A percentile compares a stretch with the other conserved stretches of the same genome.
These are phyloP conservation scores for Agonopterix arenella DNA, from an alignment of 2,888 invertebrate species.

Conservation along the genomic window DNA sequence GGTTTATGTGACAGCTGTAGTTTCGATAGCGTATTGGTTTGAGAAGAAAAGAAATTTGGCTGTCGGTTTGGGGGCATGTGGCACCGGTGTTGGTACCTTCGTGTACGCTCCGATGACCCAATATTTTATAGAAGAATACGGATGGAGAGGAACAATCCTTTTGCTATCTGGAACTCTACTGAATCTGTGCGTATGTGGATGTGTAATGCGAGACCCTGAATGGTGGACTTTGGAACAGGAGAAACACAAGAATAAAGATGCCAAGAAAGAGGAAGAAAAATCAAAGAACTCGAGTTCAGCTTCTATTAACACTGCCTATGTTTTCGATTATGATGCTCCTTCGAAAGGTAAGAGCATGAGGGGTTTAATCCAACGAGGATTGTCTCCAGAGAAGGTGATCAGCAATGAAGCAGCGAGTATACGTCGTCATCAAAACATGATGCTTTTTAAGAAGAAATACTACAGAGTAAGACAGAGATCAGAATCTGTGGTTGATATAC, in stretches of 20 bases:
- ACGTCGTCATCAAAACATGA: constrained; percentile 37
- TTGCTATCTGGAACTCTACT: constrained; percentile 90
- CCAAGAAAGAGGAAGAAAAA: constrained; percentile 45
- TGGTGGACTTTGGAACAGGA: constrained; percentile 84
- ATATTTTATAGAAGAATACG: constrained; percentile 84
- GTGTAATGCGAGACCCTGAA: constrained; percentile 91
- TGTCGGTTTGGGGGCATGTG: constrained; percentile 91
- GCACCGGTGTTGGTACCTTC: constrained; percentile 93
- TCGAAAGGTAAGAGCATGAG: constrained; percentile 52
- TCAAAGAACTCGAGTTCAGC: constrained; percentile 62
- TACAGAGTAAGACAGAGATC: constrained; percentile 34
- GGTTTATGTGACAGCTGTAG: constrained; percentile 93
- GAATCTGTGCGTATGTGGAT: constrained; percentile 90
- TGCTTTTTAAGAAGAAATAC: constrained; percentile 26
- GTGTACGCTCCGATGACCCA: constrained; percentile 91
- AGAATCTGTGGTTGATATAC: constrained; percentile 83
- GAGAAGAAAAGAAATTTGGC: constrained; percentile 91
- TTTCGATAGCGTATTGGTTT: constrained; percentile 95
- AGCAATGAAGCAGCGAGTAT: constrained; percentile 50
- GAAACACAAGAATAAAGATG: constrained; percentile 50
- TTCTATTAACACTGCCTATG: constrained; percentile 68
- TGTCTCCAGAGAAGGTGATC: constrained; percentile 49
- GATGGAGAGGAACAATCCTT: constrained; percentile 91
- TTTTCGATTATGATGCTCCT: constrained; percentile 46
- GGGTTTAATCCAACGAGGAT: constrained; percentile 42